phyloP scores from a whole-genome alignment of 2,888 invertebrate genomes.

The Nomada hirtipes region DNA sequence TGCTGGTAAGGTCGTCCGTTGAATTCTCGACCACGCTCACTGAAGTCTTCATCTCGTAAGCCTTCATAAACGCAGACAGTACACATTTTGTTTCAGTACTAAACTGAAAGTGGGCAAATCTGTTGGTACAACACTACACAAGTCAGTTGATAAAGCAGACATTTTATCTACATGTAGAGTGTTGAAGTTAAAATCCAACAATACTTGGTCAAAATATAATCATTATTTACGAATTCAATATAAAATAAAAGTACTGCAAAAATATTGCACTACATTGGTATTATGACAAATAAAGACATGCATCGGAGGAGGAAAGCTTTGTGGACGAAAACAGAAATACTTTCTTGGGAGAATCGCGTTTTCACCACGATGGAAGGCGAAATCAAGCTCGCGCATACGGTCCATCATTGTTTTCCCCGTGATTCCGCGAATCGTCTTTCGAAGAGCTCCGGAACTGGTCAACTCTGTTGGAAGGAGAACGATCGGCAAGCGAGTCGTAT shows the following conservation, averaged over 20 bases:
- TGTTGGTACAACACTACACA: too few relatives aligned
- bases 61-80: not conserved
- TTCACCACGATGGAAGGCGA: slow-evolving; percentile 62
- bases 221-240: not conserved
- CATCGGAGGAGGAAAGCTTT: slow-evolving; percentile 3
- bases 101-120: not conserved
- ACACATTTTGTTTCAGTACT: not conserved
- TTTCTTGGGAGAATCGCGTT: slow-evolving; percentile 49
- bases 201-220: too few relatives aligned
- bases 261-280: too few relatives aligned
- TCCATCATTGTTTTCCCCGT: slow-evolving; percentile 63
- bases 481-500: slow-evolving; percentile 69
- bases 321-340: slow-evolving; percentile 33
- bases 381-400: slow-evolving; percentile 55
- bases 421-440: slow-evolving; percentile 66
- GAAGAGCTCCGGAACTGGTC: slow-evolving; percentile 64
- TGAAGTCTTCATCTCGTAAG: slow-evolving; percentile 11
- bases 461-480: slow-evolving; percentile 71
- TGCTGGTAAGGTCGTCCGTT: slow-evolving; percentile 41
- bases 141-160: slow-evolving; percentile 10
- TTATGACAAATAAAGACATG: not conserved
- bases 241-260: too few relatives aligned
- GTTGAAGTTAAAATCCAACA: too few relatives aligned
- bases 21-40: slow-evolving; percentile 14
- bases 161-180: too few relatives aligned